Evolutionary conservation across 92 coral and sea anemone genomes (phyloP), one percentile per base, ranked within the genome.

Genomic region (Nematostella vectensis): DNA sequence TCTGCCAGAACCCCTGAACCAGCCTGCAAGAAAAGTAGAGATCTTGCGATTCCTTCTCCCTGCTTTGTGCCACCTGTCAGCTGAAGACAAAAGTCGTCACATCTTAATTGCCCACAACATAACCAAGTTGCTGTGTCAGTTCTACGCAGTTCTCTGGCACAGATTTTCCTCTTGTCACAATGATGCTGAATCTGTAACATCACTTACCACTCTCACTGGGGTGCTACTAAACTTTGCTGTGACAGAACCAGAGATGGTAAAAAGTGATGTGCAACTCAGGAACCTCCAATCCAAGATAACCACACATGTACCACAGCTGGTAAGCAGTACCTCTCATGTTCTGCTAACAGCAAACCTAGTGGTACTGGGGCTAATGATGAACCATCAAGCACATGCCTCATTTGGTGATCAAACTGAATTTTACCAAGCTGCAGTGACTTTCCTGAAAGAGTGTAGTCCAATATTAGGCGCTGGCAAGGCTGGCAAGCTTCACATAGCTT

Each of bases 21-120:
- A 47, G 52, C 25, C 25, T 27, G 52, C 20, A 20, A 24, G 11
- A 47, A 1, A 27, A n/a, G 25, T 67, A 0, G 72, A 73, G 27
- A 63, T 86, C 22, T 37, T 91, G 17, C 57, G 69, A 8, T 85
- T 81, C 30, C 45, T 91, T 20, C 59, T 91, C n/a, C 95, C 98
- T 6, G 83, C 91, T 1, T 26, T 91, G 55, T 91, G 98, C 54
- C 98, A 91, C 31, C 73, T 91, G 16, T 85, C 98, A 9, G 94
- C 98, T 25, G 84, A 91, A 13, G 93, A 91, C 3, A 67, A 77
- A 56, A 48, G 79, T 8, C 77, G 95, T 43, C 65, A 62, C 40
- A 63, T 91, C 52, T 71, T 91, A 23, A 67, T 81, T 38, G 78
- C 77, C 18, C 68, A 68, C 24, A 43, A 48, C 28, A 68, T 68